A percentile compares a stretch with the other conserved stretches of the same genome.
These are phyloP conservation scores for Petrolisthes cinctipes DNA, from an alignment of 2,888 invertebrate species.

Conservation along the genomic window DNA sequence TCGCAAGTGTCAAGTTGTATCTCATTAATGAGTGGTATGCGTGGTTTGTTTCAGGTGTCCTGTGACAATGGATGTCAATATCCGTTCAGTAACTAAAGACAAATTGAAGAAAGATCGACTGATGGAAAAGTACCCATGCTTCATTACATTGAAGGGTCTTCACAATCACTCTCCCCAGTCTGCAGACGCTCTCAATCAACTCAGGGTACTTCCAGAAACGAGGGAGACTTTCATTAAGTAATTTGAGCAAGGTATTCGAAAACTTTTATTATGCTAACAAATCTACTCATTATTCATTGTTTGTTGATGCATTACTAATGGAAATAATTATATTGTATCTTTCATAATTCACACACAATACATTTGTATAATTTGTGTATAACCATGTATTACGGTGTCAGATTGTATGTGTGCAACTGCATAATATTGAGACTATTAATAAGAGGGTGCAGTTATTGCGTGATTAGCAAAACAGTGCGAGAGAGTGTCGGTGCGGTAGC, in stretches of 20 bases:
- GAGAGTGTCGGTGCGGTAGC: too few species aligned
- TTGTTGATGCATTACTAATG: not conserved
- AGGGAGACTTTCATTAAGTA: constrained; percentile 8
- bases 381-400: not conserved
- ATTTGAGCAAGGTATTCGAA: not conserved
- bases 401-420: not conserved
- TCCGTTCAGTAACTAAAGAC: constrained; percentile 8
- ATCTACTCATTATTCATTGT: not conserved
- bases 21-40: too few species aligned
- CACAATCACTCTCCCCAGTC: constrained; percentile 19
- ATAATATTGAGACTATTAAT: not conserved
- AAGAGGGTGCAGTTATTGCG: too few species aligned
- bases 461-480: too few species aligned
- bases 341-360: not conserved
- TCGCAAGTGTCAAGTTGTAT: not conserved
- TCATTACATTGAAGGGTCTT: constrained; percentile 4
- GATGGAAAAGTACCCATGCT: constrained; percentile 13
- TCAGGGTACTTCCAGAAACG: constrained; percentile 5
- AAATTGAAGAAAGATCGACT: not conserved
- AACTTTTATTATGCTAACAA: not conserved
- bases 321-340: constrained; percentile 1
- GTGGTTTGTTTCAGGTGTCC: too few species aligned
- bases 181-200: constrained; percentile 1
- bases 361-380: not conserved
- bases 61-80: constrained; percentile 14